Evolutionary conservation across 1,140 invertebrate species (phyloP).

Genomic region (Drosophila dunni): DNA sequence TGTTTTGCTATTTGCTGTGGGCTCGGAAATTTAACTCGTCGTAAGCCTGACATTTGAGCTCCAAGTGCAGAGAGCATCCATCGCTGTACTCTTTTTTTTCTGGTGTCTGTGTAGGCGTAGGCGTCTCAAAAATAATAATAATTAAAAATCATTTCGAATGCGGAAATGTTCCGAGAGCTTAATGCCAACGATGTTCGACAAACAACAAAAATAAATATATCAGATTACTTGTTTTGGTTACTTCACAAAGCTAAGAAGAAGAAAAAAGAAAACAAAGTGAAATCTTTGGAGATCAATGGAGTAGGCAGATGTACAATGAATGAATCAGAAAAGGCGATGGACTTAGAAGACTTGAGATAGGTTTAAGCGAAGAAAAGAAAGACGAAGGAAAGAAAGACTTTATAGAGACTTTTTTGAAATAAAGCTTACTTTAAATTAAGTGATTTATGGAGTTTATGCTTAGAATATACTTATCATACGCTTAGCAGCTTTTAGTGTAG

Average conservation of each 20-base stretch:
- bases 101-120: slow-evolving; percentile 53
- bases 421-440: too few relatives aligned
- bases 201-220: slow-evolving; percentile 57
- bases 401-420: too few relatives aligned
- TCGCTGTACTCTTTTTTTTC: not conserved
- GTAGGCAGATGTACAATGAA: slow-evolving; percentile 39
- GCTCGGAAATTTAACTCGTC: slow-evolving; percentile 49
- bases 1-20: slow-evolving; percentile 48
- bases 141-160: slow-evolving; percentile 76
- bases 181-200: slow-evolving; percentile 78
- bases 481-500: too few relatives aligned
- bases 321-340: slow-evolving; percentile 1
- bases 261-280: slow-evolving; percentile 35
- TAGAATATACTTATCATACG: too few relatives aligned
- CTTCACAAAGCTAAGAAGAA: slow-evolving; percentile 16
- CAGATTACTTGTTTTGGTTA: slow-evolving; percentile 73
- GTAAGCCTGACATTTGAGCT: slow-evolving; percentile 80
- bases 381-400: too few relatives aligned
- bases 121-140: slow-evolving; percentile 80
- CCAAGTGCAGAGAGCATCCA: slow-evolving; percentile 30
- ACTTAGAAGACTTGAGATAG: slow-evolving; percentile 7
- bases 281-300: slow-evolving; percentile 15
- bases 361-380: not conserved
- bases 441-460: too few relatives aligned
- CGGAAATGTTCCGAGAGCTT: slow-evolving; percentile 74